A percentile compares a stretch with the other conserved stretches of the same genome.
Conservation (phyloP, 2,797 vertebrate genomes). For the Chelmon rostratus region DNA sequence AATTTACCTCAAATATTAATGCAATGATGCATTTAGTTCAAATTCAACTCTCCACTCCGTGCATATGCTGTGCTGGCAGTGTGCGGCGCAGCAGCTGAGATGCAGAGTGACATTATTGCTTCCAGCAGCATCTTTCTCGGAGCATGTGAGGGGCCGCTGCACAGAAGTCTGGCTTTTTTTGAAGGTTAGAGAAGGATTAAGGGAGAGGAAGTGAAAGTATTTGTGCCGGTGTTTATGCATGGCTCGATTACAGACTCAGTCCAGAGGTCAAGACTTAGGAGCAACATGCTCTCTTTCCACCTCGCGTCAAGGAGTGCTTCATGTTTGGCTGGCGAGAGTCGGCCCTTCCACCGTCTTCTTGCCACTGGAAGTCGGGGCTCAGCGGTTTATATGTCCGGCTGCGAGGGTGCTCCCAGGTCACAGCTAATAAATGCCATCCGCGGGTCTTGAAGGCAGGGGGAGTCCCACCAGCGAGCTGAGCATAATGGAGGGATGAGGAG, state of each 20-base stretch:
- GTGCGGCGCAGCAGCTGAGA: conserved; percentile 70
- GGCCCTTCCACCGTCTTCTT: conserved; percentile 6
- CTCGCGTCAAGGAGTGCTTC: not conserved
- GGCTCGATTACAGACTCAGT: conserved; percentile 22
- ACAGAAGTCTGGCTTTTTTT: conserved; percentile 38
- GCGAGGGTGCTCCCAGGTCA: conserved; percentile 60
- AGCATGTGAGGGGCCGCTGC: conserved; percentile 33
- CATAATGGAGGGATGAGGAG: conserved; percentile 28
- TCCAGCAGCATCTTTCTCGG: conserved; percentile 72
- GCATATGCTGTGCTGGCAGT: conserved; percentile 64
- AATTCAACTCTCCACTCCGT: conserved; percentile 51
- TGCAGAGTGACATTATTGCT: conserved; percentile 80
- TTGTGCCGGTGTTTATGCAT: conserved; percentile 10
- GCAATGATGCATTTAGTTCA: conserved; percentile 61
- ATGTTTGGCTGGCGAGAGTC: conserved; percentile 19
- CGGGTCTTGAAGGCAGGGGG: conserved; percentile 25
- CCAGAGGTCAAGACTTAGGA: conserved; percentile 20
- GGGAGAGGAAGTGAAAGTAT: conserved; percentile 4
- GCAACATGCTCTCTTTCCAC: not conserved
- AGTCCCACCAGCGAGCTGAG: conserved; percentile 28
- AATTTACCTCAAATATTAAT: conserved; percentile 73
- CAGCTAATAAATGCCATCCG: conserved; percentile 27
- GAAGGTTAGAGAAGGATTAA: conserved; percentile 19
- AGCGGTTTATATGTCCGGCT: conserved; percentile 28
- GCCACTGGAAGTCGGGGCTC: conserved; percentile 5